Base-by-base conservation (phyloP, 2,113 vertebrate species). In the Edolisoma coerulescens region DNA sequence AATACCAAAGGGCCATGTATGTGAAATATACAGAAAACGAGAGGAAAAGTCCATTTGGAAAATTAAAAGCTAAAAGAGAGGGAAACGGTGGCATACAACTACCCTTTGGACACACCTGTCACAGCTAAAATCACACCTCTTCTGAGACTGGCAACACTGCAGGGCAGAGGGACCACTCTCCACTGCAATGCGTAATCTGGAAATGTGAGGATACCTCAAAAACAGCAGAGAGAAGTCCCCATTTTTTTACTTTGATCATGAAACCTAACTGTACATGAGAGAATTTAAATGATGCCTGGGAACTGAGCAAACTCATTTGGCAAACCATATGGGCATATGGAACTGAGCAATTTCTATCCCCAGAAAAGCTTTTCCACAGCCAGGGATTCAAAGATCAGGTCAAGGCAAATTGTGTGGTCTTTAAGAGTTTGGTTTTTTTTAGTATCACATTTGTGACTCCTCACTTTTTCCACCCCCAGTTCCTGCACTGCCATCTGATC, bases 31-130 rank as follows among this genome's bases (percentile, higher is more conserved):
- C 9, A n/a, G 50, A 77, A 93, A 83, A 80, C 0, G 5, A 37
- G 41, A 64, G 35, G 27, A 39, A 39, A 82, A 74, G n/a, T 56
- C 33, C 33, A 37, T 59, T 28, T 49, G 32, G 8, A 23, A 15
- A 82, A 54, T 21, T 33, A 47, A 71, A 84, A 79, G 45, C n/a
- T 57, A 65, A 69, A 76, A 52, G 3, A 27, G 11, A 8, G 14
- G 17, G 0, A 68, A 53, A 10, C 13, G 4, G 16, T 84, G 53
- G 44, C 0, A 0, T 21, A 35, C 28, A 54, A 39, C 33, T 47
- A 23, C 16, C 21, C 39, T 70, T 52, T 27, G 53, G 61, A 79
- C 27, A 30, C 7, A 20, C 21, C 5, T 20, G 30, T 39, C 78
- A 60, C 3, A 16, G 33, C 10, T 77, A 53, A 10, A 17, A 39